A percentile compares a stretch with the other conserved stretches of the same genome.
Conservation (phyloP, 2,797 vertebrate species). For the Chelidonichthys spinosus region DNA sequence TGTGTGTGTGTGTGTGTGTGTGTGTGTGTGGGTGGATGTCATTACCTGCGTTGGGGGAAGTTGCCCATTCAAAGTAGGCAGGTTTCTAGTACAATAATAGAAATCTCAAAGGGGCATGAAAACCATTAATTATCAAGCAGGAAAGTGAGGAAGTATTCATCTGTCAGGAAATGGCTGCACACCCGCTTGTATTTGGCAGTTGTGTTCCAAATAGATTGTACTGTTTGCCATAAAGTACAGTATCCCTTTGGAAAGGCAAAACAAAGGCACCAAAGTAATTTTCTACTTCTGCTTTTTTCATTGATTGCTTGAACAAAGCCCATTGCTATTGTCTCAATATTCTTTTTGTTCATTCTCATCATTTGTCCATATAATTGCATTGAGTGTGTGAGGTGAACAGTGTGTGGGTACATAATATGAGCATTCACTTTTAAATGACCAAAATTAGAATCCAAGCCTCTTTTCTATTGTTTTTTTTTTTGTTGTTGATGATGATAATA, state of each 20-base stretch:
- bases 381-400: slow-evolving; percentile 45
- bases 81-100: slow-evolving; percentile 47
- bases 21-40: slow-evolving; percentile 36
- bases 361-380: slow-evolving; percentile 56
- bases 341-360: slow-evolving; percentile 62
- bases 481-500: background rate
- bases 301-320: slow-evolving; percentile 67
- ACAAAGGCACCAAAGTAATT: slow-evolving; percentile 69
- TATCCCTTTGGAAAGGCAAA: slow-evolving; percentile 49
- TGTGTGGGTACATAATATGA: slow-evolving; percentile 37
- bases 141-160: slow-evolving; percentile 60
- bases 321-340: slow-evolving; percentile 50
- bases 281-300: slow-evolving; percentile 65
- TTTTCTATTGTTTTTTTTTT: background rate
- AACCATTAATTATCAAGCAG: slow-evolving; percentile 37
- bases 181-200: slow-evolving; percentile 31
- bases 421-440: slow-evolving; percentile 30
- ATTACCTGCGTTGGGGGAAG: slow-evolving; percentile 44
- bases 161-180: slow-evolving; percentile 49
- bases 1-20: too few relatives aligned
- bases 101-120: slow-evolving; percentile 43
- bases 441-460: slow-evolving; percentile 1
- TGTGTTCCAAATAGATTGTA: slow-evolving; percentile 41
- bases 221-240: slow-evolving; percentile 40
- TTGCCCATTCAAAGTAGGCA: slow-evolving; percentile 23